Evolutionary conservation across 2,113 vertebrate species (phyloP).

Genomic region (Pomatostomus ruficeps): DNA sequence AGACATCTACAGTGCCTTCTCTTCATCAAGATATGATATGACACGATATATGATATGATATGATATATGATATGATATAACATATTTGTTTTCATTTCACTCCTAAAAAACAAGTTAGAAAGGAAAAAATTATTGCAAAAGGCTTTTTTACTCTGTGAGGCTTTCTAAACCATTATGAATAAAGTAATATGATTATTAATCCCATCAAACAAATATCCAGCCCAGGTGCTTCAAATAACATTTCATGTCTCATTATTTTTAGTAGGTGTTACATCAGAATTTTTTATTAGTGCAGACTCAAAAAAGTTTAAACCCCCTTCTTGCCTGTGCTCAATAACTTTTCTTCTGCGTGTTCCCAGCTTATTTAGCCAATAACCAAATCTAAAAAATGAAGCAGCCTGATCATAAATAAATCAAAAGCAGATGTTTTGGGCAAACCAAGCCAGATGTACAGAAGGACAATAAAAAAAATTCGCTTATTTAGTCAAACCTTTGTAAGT

Average conservation of each 20-base stretch:
- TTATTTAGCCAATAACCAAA: not conserved
- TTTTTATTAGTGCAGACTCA: not conserved
- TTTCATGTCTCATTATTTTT: not conserved
- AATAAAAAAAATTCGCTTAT: not conserved
- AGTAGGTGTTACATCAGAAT: not conserved
- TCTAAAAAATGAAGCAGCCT: not conserved
- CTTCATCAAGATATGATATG: not conserved
- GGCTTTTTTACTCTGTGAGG: accelerated
- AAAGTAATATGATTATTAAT: not conserved
- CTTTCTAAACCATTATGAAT: not conserved
- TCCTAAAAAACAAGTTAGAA: not conserved
- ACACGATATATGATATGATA: not conserved
- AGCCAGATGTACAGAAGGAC: not conserved
- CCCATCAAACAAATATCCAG: not conserved
- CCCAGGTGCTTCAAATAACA: not conserved
- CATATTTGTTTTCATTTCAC: not conserved
- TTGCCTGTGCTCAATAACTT: not conserved
- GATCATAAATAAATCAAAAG: not conserved
- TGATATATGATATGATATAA: not conserved
- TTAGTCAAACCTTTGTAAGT: not conserved
- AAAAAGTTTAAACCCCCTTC: not conserved
- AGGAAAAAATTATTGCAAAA: not conserved
- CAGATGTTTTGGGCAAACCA: not conserved
- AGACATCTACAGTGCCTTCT: not conserved
- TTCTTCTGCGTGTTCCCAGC: not conserved